Percentiles rank a stretch among this genome's conserved stretches.
phyloP scores from a whole-genome alignment of 2,113 vertebrate genomes.

The Chunga burmeisteri region DNA sequence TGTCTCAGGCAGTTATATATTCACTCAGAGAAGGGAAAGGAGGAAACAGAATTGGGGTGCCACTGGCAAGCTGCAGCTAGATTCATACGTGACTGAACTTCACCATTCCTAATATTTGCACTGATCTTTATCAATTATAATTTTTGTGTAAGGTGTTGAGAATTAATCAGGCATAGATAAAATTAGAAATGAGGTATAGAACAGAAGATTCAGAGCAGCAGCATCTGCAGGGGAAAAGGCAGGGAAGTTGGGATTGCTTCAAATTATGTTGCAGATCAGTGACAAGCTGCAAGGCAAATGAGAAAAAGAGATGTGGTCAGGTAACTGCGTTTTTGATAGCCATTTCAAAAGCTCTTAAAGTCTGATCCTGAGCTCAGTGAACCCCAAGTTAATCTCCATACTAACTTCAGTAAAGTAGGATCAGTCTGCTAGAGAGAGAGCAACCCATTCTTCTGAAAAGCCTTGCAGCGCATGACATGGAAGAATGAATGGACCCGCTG shows the following conservation, averaged over 20 bases:
- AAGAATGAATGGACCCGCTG: background rate
- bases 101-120: background rate
- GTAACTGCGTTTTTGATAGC: background rate
- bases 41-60: slow-evolving; percentile 27
- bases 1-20: slow-evolving; percentile 62
- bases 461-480: background rate
- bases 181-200: background rate
- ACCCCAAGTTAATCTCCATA: background rate
- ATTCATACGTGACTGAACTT: slow-evolving; percentile 38
- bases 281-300: background rate
- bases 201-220: background rate
- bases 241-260: background rate
- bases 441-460: background rate
- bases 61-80: slow-evolving; percentile 24
- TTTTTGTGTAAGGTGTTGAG: background rate
- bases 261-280: background rate
- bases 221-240: background rate
- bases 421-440: background rate
- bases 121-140: slow-evolving; percentile 22
- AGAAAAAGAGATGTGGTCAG: background rate
- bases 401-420: background rate
- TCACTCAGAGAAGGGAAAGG: slow-evolving; percentile 24
- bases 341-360: background rate
- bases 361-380: background rate
- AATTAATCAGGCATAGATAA: slow-evolving; percentile 12